These are phyloP conservation scores for Stratiolaelaps scimitus DNA, from an alignment of 1,140 invertebrate species.

Conservation along the genomic window DNA sequence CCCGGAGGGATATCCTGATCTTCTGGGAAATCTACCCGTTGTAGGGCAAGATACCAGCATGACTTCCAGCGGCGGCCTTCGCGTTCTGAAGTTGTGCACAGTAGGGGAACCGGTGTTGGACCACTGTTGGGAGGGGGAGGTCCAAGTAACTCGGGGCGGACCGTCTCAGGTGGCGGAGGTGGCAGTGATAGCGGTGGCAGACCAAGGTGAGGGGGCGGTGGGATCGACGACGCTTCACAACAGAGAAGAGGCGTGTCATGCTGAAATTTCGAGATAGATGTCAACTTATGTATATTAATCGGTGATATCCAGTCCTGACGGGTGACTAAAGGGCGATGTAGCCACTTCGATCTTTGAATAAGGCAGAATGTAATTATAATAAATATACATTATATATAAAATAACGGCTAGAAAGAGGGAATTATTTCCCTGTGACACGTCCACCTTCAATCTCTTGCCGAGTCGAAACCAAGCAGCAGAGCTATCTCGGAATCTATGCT, in stretches of 20 bases:
- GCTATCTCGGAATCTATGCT: no score
- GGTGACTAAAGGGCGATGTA: no score
- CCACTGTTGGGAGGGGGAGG: no score
- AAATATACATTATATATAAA: no score
- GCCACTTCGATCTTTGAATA: no score
- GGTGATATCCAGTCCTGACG: background rate
- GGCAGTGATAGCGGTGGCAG: background rate
- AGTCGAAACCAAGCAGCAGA: no score
- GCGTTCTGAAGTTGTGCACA: background rate
- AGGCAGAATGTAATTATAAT: no score
- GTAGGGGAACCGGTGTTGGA: background rate
- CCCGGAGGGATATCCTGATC: background rate
- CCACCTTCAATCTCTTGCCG: no score
- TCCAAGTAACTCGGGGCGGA: no score
- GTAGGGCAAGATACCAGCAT: slow-evolving; percentile 9
- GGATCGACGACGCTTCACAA: background rate
- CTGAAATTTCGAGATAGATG: background rate
- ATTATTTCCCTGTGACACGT: no score
- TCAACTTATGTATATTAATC: background rate
- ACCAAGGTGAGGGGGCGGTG: background rate
- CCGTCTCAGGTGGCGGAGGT: background rate
- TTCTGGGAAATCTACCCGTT: background rate
- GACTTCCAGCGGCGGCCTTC: background rate
- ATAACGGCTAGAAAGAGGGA: no score
- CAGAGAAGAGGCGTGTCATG: slow-evolving; percentile 4